Conservation (phyloP, 2,113 vertebrate genomes). For the Sylvia atricapilla region DNA sequence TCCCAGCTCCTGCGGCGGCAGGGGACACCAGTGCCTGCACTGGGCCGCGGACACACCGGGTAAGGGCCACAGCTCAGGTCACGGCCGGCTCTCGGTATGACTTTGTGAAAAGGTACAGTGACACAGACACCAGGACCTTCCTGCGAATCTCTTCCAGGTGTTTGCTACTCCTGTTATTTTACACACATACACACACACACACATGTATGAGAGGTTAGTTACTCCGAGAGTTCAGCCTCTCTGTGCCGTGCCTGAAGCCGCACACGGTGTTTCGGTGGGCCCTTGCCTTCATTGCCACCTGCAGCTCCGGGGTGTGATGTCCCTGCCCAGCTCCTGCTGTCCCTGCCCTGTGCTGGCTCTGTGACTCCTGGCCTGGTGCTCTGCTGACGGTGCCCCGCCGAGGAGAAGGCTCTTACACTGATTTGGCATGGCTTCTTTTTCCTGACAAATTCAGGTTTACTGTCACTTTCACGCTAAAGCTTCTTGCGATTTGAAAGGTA, state of each 20-base stretch:
- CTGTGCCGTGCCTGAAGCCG: neutral
- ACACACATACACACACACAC: fast-evolving
- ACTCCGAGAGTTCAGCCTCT: neutral
- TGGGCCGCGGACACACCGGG: neutral
- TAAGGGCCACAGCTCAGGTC: neutral
- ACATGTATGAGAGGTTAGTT: fast-evolving
- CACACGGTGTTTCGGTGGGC: neutral
- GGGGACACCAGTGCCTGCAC: neutral
- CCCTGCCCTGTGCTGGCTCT: neutral
- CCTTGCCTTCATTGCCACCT: neutral
- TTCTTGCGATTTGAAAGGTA: neutral
- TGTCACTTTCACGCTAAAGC: neutral
- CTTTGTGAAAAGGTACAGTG: neutral
- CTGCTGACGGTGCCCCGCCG: neutral
- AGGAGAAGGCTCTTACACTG: neutral
- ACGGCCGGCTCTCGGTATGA: fast-evolving
- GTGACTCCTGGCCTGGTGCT: neutral
- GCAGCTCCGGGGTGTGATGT: fast-evolving
- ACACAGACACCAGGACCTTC: neutral
- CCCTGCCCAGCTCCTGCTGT: fast-evolving
- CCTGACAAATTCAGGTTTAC: neutral
- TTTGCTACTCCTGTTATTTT: neutral
- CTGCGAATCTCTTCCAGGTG: neutral
- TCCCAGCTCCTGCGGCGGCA: neutral
- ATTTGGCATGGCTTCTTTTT: neutral